Conservation (phyloP, 1,140 invertebrate genomes). For the Drosophila baimaii region DNA sequence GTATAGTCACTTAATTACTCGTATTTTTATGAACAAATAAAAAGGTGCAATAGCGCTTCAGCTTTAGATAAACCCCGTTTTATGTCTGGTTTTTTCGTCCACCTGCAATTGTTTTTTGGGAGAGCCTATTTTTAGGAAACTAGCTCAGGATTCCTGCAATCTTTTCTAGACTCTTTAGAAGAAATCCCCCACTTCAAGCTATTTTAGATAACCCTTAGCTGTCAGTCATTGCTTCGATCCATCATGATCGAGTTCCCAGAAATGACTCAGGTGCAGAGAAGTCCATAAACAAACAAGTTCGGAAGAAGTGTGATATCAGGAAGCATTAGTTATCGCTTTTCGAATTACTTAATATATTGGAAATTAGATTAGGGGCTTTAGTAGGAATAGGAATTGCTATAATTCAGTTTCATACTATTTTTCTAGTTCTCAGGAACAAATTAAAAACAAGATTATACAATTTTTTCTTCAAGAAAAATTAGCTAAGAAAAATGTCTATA, state of each 20-base stretch:
- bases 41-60: slow-evolving; percentile 47
- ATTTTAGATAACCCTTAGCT: slow-evolving; percentile 6
- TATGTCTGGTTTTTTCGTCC: background rate
- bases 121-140: background rate
- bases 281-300: slow-evolving; percentile 33
- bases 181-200: slow-evolving; percentile 26
- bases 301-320: slow-evolving; percentile 23
- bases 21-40: slow-evolving; percentile 58
- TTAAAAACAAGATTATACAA: background rate
- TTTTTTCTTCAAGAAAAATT: background rate
- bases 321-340: slow-evolving; percentile 5
- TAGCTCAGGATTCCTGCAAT: background rate
- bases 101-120: too few relatives aligned
- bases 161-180: background rate
- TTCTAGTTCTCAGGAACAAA: background rate
- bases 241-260: slow-evolving; percentile 13
- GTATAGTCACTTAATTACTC: slow-evolving; percentile 16
- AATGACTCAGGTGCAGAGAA: slow-evolving; percentile 24
- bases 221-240: slow-evolving; percentile 9
- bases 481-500: too few relatives aligned
- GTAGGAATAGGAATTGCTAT: background rate
- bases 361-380: slow-evolving; percentile 3
- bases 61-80: background rate
- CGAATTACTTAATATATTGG: slow-evolving; percentile 9
- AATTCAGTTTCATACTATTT: background rate